A percentile compares a stretch with the other conserved stretches of the same genome.
phyloP scores from a whole-genome alignment of 2,797 vertebrate genomes.

The Ctenopoma kingsleyae region DNA sequence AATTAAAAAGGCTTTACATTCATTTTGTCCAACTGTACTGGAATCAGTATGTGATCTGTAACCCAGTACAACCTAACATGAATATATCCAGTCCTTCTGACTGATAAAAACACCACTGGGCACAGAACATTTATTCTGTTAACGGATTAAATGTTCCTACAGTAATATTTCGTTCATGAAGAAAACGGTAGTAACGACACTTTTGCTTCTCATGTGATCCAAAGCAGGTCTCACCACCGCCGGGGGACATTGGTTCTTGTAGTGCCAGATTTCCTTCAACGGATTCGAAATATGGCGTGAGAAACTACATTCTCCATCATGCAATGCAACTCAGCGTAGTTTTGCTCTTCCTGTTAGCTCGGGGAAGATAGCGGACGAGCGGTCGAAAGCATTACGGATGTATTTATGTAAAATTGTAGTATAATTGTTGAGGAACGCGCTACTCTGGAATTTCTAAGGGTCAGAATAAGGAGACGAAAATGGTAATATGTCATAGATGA shows the following conservation, averaged over 20 bases:
- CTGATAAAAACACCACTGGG: no score
- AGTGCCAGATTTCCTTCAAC: conserved; percentile 34
- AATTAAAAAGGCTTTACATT: background rate
- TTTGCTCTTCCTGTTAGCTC: conserved; percentile 69
- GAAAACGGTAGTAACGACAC: background rate
- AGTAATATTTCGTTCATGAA: background rate
- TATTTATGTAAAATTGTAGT: conserved; percentile 51
- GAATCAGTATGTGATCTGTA: no score
- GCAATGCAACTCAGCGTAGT: background rate
- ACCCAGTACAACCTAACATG: no score
- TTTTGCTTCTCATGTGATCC: conserved; percentile 67
- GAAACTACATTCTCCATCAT: conserved; percentile 76
- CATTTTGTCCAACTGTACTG: no score
- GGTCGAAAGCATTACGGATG: conserved; percentile 59
- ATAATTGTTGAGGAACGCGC: conserved; percentile 40
- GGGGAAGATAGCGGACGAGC: conserved; percentile 72
- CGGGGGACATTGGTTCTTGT: conserved; percentile 66
- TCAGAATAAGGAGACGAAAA: conserved; percentile 61
- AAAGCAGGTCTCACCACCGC: background rate
- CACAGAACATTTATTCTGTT: background rate
- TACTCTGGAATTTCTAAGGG: conserved; percentile 33
- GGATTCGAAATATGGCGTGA: rapidly evolving
- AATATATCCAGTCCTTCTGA: no score
- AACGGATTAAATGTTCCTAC: background rate
- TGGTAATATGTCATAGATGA: conserved; percentile 66